phyloP scores from a whole-genome alignment of 2,888 invertebrate genomes.

The Bhutanitis thaidina region DNA sequence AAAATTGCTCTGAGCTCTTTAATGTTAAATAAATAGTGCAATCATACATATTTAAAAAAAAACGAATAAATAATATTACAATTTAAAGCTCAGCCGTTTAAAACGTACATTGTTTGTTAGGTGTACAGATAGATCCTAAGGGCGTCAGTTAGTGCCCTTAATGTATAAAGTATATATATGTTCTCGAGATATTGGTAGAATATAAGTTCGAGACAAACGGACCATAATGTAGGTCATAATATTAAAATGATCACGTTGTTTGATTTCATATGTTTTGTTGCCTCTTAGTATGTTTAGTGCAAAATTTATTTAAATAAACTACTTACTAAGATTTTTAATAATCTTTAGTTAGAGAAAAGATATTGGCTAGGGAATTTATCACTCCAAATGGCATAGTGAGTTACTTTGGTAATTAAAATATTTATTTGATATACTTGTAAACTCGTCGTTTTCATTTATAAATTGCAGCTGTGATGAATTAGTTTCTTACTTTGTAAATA shows the following conservation, averaged over 20 bases:
- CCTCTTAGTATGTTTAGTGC: background rate
- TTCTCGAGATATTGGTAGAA: background rate
- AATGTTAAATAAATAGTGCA: too few species aligned
- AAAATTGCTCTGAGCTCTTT: too few species aligned
- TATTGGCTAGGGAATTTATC: background rate
- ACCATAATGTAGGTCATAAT: background rate
- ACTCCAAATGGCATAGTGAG: background rate
- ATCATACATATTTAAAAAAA: too few species aligned
- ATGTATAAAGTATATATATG: background rate
- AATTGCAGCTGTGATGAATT: constrained; percentile 12
- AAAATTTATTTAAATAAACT: background rate
- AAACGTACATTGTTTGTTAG: too few species aligned
- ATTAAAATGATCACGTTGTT: background rate
- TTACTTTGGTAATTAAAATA: background rate
- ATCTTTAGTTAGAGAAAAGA: background rate
- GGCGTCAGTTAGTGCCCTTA: background rate
- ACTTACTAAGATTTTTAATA: background rate
- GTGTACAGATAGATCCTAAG: too few species aligned
- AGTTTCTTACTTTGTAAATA: constrained; percentile 12
- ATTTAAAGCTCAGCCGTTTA: too few species aligned
- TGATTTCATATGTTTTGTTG: too few species aligned
- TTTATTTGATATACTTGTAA: constrained; percentile 5
- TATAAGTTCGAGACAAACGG: background rate
- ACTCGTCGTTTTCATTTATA: background rate
- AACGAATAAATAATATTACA: too few species aligned